Evolutionary conservation across 1,140 invertebrate species (phyloP).

Genomic region (Drosophila orena): DNA sequence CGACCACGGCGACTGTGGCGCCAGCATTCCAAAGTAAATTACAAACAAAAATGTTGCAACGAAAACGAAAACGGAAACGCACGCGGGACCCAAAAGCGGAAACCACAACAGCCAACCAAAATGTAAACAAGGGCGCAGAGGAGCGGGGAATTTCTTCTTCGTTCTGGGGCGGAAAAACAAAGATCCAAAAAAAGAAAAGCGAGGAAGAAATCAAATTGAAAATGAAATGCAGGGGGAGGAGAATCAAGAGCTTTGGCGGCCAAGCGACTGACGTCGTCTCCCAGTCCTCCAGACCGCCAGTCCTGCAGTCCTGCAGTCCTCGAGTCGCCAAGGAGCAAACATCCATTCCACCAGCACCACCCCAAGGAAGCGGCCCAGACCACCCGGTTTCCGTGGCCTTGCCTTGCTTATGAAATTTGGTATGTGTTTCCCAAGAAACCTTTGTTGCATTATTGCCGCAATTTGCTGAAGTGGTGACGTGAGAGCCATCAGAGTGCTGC

Average conservation of each 20-base stretch:
- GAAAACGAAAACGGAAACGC: conserved; percentile 35
- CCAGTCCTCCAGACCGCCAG: background rate
- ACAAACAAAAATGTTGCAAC: conserved; percentile 79
- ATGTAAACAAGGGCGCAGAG: conserved; percentile 53
- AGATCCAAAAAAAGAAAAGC: conserved; percentile 8
- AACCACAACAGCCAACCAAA: conserved; percentile 74
- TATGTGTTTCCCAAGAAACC: conserved; percentile 81
- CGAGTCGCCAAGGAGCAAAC: conserved; percentile 30
- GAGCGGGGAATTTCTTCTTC: background rate
- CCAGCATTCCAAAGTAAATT: conserved; percentile 78
- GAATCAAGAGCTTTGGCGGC: conserved; percentile 18
- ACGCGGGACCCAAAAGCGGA: conserved; percentile 59
- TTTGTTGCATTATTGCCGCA: conserved; percentile 82
- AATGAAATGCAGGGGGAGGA: conserved; percentile 55
- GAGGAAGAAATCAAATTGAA: conserved; percentile 46
- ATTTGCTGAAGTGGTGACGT: conserved; percentile 82
- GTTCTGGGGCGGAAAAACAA: conserved; percentile 3
- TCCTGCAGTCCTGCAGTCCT: background rate
- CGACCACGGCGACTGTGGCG: conserved; percentile 35
- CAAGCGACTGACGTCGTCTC: conserved; percentile 75
- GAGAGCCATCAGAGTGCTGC: conserved; percentile 79
- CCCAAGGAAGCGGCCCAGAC: too few species aligned
- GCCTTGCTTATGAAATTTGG: conserved; percentile 75
- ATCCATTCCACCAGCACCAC: conserved; percentile 13
- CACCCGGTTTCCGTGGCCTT: background rate